Evolutionary conservation across 1,140 invertebrate species (phyloP).

Genomic region (Chlorops oryzae): DNA sequence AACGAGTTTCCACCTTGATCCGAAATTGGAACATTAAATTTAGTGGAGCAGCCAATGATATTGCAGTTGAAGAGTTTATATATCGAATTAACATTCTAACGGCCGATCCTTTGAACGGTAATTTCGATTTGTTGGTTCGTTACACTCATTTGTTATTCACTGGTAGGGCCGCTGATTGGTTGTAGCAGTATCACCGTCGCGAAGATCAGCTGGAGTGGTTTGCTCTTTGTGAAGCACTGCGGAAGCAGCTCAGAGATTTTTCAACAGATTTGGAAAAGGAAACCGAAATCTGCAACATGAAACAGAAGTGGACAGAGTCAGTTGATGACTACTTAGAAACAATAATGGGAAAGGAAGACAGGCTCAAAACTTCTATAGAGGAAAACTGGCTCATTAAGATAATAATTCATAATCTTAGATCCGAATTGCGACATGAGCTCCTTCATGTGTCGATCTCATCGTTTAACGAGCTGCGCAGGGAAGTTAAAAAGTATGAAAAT

Average conservation of each 20-base stretch:
- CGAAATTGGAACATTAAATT: too few species aligned
- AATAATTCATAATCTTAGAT: background rate
- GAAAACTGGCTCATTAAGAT: background rate
- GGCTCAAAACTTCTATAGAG: background rate
- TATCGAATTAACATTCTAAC: background rate
- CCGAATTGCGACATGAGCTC: conserved; percentile 4
- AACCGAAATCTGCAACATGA: background rate
- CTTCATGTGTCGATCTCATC: background rate
- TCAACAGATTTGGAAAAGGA: background rate
- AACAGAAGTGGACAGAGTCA: background rate
- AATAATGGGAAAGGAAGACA: background rate
- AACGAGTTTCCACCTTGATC: too few species aligned
- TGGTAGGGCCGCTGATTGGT: too few species aligned
- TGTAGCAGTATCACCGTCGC: background rate
- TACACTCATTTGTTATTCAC: too few species aligned
- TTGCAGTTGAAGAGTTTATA: background rate
- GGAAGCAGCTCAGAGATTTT: background rate
- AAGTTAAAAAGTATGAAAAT: conserved; percentile 3
- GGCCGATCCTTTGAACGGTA: background rate
- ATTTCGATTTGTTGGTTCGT: background rate
- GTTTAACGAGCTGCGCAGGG: background rate
- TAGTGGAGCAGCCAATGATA: too few species aligned
- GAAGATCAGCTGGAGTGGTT: background rate
- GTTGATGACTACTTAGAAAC: background rate
- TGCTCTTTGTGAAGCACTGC: conserved; percentile 1